These are phyloP conservation scores for Takifugu rubripes DNA, from an alignment of 2,797 vertebrate species.

Conservation along the genomic window DNA sequence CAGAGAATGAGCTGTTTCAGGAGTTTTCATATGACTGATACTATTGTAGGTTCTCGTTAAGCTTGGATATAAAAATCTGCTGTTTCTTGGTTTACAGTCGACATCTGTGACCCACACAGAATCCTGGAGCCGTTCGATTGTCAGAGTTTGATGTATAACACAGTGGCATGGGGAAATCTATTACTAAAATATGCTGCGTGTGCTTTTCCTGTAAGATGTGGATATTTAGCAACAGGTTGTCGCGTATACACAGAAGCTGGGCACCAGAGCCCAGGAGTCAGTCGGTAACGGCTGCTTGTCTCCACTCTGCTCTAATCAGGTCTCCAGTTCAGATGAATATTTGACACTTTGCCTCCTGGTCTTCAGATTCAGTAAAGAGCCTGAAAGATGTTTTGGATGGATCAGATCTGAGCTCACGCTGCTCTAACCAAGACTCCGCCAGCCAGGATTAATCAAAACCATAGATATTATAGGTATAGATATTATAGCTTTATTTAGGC, in stretches of 20 bases:
- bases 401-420: slow-evolving; percentile 4
- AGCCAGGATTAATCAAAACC: slow-evolving; percentile 17
- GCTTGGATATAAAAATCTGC: slow-evolving; percentile 35
- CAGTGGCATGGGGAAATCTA: slow-evolving; percentile 14
- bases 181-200: slow-evolving; percentile 25
- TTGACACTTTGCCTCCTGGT: slow-evolving; percentile 46
- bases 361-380: slow-evolving; percentile 29
- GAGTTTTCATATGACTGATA: slow-evolving; percentile 28
- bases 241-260: slow-evolving; percentile 1
- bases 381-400: slow-evolving; percentile 32
- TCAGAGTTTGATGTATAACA: slow-evolving; percentile 24
- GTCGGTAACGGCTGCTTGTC: not conserved
- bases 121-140: slow-evolving; percentile 32
- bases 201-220: not conserved
- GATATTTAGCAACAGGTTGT: not conserved
- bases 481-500: not conserved
- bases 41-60: slow-evolving; percentile 36
- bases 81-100: slow-evolving; percentile 37
- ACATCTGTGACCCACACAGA: slow-evolving; percentile 23
- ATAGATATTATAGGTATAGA: not conserved
- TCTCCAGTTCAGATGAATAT: slow-evolving; percentile 18
- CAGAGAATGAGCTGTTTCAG: slow-evolving; percentile 20
- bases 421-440: slow-evolving; percentile 6
- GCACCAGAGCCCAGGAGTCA: not conserved
- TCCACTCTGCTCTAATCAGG: not conserved